Conservation (phyloP, 2,113 vertebrate species). For the Eulacestoma nigropectus region DNA sequence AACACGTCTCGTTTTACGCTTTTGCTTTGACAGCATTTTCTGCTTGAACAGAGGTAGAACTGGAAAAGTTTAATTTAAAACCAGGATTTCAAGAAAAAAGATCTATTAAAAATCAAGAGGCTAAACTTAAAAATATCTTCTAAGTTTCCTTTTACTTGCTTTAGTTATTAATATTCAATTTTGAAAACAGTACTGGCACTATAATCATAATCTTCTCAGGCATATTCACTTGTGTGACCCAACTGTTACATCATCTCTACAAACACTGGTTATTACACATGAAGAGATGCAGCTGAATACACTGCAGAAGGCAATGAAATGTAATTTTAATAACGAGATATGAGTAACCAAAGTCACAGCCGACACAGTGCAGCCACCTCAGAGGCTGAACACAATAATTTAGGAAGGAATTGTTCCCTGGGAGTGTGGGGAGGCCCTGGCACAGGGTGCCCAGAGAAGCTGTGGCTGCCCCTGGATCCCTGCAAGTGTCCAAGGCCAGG, state of each 20-base stretch:
- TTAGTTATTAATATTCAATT: slow-evolving; percentile 13
- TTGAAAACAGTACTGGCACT: neutral
- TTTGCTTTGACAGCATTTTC: neutral
- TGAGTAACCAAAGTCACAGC: neutral
- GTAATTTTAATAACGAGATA: slow-evolving; percentile 1
- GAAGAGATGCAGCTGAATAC: neutral
- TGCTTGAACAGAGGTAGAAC: neutral
- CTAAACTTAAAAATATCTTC: neutral
- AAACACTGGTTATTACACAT: neutral
- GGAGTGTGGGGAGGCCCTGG: neutral
- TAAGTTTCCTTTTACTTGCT: neutral
- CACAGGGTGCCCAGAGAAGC: neutral
- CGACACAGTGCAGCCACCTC: neutral
- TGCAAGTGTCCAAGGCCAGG: neutral
- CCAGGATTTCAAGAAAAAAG: neutral
- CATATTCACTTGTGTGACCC: neutral
- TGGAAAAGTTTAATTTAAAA: neutral
- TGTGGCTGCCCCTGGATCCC: neutral
- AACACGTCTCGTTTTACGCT: neutral
- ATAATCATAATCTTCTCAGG: neutral
- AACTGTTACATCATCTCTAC: neutral
- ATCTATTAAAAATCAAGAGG: neutral
- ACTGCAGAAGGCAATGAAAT: neutral
- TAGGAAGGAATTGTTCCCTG: neutral
- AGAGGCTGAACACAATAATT: neutral